Evolutionary conservation across 2,113 vertebrate genomes (phyloP).

Genomic region (Chaetops frenatus): DNA sequence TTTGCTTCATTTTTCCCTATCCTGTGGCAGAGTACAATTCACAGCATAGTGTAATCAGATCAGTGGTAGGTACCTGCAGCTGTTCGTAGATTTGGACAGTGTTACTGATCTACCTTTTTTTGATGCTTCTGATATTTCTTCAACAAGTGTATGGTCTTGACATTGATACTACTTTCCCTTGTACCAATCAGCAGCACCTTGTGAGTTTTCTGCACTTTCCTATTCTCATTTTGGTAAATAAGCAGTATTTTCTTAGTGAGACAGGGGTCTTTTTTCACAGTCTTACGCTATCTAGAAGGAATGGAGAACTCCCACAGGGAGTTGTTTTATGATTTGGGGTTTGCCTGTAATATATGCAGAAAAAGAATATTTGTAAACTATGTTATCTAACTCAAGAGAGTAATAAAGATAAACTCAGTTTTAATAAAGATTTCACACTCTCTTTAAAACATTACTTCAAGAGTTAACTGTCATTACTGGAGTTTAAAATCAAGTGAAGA

Average conservation of each 20-base stretch:
- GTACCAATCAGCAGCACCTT: not conserved
- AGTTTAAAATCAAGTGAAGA: constrained; percentile 1
- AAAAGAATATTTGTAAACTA: not conserved
- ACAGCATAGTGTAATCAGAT: not conserved
- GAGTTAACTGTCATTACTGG: not conserved
- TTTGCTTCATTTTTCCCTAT: not conserved
- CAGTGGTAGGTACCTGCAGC: not conserved
- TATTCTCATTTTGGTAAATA: not conserved
- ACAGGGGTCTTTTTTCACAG: accelerated
- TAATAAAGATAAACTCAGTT: not conserved
- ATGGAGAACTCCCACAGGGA: not conserved
- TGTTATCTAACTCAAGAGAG: not conserved
- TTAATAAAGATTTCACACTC: not conserved
- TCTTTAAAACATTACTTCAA: not conserved
- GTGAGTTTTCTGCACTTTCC: not conserved
- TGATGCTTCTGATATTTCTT: not conserved
- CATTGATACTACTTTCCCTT: not conserved
- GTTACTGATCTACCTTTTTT: not conserved
- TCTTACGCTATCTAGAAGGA: not conserved
- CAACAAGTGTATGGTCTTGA: not conserved
- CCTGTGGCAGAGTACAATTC: not conserved
- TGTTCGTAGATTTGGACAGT: not conserved
- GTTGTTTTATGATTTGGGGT: not conserved
- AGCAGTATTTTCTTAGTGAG: not conserved
- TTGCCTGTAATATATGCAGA: not conserved